Conservation (phyloP, 2,797 vertebrate genomes). For the Thamnophis elegans region DNA sequence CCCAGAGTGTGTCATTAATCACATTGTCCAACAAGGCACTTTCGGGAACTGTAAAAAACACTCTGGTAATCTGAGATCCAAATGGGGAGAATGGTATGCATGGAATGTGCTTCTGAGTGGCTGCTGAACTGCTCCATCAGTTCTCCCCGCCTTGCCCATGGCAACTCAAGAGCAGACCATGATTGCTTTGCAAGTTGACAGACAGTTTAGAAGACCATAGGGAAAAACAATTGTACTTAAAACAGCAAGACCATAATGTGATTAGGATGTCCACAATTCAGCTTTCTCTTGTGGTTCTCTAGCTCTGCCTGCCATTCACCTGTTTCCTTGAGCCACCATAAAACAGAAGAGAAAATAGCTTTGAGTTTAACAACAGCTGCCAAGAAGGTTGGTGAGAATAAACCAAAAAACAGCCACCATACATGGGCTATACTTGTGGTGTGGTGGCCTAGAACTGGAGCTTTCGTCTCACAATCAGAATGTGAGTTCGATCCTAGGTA, state of each 20-base stretch:
- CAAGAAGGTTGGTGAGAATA: not conserved
- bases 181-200: not conserved
- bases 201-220: not conserved
- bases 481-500: no score
- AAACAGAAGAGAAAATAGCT: not conserved
- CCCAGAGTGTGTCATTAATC: no score
- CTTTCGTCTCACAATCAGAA: no score
- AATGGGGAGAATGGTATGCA: no score
- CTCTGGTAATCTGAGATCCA: no score
- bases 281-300: not conserved
- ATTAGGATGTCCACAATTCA: not conserved
- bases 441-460: no score
- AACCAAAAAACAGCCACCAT: not conserved
- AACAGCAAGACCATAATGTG: not conserved
- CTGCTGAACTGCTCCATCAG: no score
- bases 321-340: not conserved
- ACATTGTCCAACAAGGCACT: no score
- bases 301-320: not conserved
- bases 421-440: not conserved
- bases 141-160: no score
- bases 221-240: not conserved
- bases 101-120: no score
- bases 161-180: no score
- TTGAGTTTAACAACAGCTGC: not conserved
- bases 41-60: no score